phyloP scores from a whole-genome alignment of 2,113 vertebrate species.

The Hippocampus barbouri region DNA sequence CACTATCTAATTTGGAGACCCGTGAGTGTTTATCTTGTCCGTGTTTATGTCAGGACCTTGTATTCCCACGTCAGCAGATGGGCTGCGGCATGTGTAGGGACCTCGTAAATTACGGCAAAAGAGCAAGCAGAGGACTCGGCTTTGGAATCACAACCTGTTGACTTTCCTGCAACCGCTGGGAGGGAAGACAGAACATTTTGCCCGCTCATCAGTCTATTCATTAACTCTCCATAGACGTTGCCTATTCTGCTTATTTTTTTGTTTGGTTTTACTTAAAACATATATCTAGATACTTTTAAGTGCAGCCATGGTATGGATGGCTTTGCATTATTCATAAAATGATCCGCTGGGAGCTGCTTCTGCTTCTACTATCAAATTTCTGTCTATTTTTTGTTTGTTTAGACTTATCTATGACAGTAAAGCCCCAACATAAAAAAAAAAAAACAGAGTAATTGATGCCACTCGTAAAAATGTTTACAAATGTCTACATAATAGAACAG shows the following conservation, averaged over 20 bases:
- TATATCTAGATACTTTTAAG: slow-evolving; percentile 40
- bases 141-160: slow-evolving; percentile 56
- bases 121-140: slow-evolving; percentile 26
- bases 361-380: neutral
- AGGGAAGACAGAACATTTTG: slow-evolving; percentile 29
- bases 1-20: slow-evolving; percentile 41
- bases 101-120: slow-evolving; percentile 37
- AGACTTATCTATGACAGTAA: too few relatives aligned
- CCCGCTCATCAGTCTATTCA: slow-evolving; percentile 36
- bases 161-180: slow-evolving; percentile 34
- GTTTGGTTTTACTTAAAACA: slow-evolving; percentile 7
- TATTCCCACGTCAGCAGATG: slow-evolving; percentile 22
- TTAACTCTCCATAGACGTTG: slow-evolving; percentile 11
- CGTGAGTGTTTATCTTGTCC: slow-evolving; percentile 22
- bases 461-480: too few relatives aligned
- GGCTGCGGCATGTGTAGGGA: slow-evolving; percentile 16
- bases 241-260: slow-evolving; percentile 24
- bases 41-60: slow-evolving; percentile 16
- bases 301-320: slow-evolving; percentile 43
- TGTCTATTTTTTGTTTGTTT: neutral
- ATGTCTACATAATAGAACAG: too few relatives aligned
- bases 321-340: neutral
- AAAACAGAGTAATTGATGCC: too few relatives aligned
- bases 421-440: too few relatives aligned
- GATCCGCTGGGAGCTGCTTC: neutral